Evolutionary conservation across 2,797 vertebrate genomes (phyloP).

Genomic region (Dipus sagitta): DNA sequence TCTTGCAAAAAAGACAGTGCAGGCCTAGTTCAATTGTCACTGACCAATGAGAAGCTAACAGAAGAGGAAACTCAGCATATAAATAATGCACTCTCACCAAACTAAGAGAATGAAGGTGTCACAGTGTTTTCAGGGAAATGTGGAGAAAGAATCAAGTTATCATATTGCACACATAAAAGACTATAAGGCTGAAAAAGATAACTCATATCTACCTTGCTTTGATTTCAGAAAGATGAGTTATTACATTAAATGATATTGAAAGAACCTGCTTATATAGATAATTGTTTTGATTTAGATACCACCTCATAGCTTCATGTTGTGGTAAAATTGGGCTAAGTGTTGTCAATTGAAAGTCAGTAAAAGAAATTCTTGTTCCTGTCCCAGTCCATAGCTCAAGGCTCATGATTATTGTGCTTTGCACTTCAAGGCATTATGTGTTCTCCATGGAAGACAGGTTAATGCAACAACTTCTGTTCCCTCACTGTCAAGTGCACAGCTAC

Average conservation of each 20-base stretch:
- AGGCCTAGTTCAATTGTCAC: background rate
- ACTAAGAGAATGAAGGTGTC: background rate
- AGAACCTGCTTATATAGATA: background rate
- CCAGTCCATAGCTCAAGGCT: background rate
- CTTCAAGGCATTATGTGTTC: background rate
- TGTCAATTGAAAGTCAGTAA: background rate
- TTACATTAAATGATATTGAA: background rate
- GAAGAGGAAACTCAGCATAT: background rate
- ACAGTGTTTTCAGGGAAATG: slow-evolving; percentile 8
- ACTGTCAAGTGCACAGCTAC: fast-evolving
- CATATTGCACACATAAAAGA: background rate
- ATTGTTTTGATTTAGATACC: background rate
- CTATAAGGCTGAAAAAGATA: background rate
- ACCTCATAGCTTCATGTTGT: background rate
- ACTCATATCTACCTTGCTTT: slow-evolving; percentile 13
- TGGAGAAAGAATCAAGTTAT: background rate
- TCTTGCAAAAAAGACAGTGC: background rate
- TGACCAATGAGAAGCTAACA: slow-evolving; percentile 37
- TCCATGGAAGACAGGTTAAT: background rate
- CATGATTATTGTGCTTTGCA: background rate
- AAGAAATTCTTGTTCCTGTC: background rate
- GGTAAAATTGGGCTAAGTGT: background rate
- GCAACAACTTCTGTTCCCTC: background rate
- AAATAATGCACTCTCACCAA: slow-evolving; percentile 25
- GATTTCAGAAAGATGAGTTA: slow-evolving; percentile 4